Percentiles rank a stretch among this genome's conserved stretches.
phyloP scores from a whole-genome alignment of 2,797 vertebrate species.

The Cygnus olor region DNA sequence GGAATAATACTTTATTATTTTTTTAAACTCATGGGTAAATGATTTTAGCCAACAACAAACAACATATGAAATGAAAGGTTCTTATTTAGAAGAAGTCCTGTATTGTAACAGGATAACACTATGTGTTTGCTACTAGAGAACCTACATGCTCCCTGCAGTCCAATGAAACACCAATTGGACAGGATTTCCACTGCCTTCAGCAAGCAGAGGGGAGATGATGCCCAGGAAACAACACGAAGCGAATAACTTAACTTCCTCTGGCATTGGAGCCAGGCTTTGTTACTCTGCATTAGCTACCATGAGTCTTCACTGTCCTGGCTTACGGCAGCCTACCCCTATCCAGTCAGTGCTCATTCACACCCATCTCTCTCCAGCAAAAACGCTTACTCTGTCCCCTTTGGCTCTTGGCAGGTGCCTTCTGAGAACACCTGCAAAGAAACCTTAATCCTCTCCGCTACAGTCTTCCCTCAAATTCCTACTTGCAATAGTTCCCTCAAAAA shows the following conservation, averaged over 20 bases:
- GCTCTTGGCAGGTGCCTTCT: not conserved
- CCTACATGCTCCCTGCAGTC: not conserved
- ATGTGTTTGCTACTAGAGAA: not conserved
- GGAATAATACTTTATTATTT: not conserved
- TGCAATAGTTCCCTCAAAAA: not conserved
- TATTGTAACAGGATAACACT: not conserved
- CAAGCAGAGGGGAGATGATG: not conserved
- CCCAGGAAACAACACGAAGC: not conserved
- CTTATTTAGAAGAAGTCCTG: not conserved
- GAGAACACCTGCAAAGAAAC: not conserved
- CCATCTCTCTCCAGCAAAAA: not conserved
- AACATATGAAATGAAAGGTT: not conserved
- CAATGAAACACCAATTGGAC: not conserved
- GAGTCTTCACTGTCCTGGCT: not conserved
- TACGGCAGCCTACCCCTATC: not conserved
- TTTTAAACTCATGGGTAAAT: not conserved
- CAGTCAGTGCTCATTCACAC: not conserved
- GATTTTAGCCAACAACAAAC: not conserved
- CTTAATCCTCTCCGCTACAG: not conserved
- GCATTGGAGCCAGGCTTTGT: not conserved
- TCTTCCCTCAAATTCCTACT: not conserved
- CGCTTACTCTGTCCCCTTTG: fast-evolving
- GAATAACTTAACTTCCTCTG: not conserved
- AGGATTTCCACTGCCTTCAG: not conserved
- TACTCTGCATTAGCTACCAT: not conserved